A percentile compares a stretch with the other conserved stretches of the same genome.
Evolutionary conservation across 2,888 invertebrate species (phyloP).

Genomic region (Mimumesa dahlbomi): DNA sequence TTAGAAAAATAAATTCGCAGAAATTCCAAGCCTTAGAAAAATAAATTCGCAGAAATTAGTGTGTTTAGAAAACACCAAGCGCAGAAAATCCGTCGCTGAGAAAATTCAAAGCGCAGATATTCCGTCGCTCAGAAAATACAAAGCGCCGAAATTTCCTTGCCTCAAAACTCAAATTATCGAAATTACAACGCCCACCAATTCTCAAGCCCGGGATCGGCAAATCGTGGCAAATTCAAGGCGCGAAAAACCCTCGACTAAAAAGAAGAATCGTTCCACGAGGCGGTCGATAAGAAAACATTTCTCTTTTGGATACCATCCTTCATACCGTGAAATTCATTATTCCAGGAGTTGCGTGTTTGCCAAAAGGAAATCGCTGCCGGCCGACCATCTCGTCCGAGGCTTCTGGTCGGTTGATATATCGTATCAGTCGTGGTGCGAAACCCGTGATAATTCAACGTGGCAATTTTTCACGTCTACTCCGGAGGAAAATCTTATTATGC

Average conservation of each 20-base stretch:
- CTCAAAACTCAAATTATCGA: too few relatives aligned
- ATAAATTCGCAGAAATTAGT: too few relatives aligned
- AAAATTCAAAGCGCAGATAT: too few relatives aligned
- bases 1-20: too few relatives aligned
- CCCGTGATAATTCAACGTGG: constrained; percentile 45
- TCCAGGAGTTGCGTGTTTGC: constrained; percentile 56
- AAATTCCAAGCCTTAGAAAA: too few relatives aligned
- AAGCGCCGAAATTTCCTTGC: too few relatives aligned
- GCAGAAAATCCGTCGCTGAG: too few relatives aligned
- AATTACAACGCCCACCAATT: too few relatives aligned
- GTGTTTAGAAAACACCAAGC: too few relatives aligned
- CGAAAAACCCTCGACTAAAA: constrained; percentile 25
- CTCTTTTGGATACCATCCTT: constrained; percentile 43
- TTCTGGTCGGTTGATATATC: constrained; percentile 46
- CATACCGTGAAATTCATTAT: constrained; percentile 59
- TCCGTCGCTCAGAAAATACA: too few relatives aligned
- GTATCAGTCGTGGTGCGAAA: constrained; percentile 23
- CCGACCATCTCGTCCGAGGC: constrained; percentile 21
- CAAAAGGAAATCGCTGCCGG: constrained; percentile 53
- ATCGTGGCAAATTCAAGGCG: too few relatives aligned
- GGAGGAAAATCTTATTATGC: constrained; percentile 50
- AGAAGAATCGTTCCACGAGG: constrained; percentile 15
- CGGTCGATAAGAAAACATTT: constrained; percentile 39
- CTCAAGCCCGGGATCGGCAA: too few relatives aligned
- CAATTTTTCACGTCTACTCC: constrained; percentile 44